These are phyloP conservation scores for Rhinatrema bivittatum DNA, from an alignment of 2,797 vertebrate species.

Conservation along the genomic window DNA sequence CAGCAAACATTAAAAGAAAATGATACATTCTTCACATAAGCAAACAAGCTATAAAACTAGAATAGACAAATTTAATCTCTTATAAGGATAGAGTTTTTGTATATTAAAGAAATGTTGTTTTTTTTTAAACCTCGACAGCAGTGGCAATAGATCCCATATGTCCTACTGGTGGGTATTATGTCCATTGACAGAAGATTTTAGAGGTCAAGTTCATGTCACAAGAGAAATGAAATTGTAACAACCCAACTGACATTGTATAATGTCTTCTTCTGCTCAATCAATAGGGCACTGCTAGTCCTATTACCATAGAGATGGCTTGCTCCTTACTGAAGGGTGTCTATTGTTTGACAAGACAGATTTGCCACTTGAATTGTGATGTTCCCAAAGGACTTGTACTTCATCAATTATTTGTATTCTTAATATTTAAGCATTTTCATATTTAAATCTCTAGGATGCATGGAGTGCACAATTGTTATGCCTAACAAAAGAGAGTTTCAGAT, in stretches of 20 bases:
- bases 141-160: conserved; percentile 25
- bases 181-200: conserved; percentile 58
- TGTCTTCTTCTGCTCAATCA: conserved; percentile 71
- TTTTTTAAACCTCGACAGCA: conserved; percentile 12
- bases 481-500: background rate
- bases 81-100: conserved; percentile 1
- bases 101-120: conserved; percentile 10
- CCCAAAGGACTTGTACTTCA: conserved; percentile 64
- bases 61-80: no score
- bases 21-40: no score
- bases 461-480: background rate
- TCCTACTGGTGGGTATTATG: conserved; percentile 36
- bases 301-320: conserved; percentile 72
- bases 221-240: conserved; percentile 73
- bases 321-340: conserved; percentile 57
- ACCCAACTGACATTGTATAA: conserved; percentile 69
- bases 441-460: conserved; percentile 21
- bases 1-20: no score
- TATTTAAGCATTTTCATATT: conserved; percentile 56
- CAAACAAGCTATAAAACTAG: no score
- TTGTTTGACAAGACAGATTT: conserved; percentile 66
- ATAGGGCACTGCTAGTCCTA: conserved; percentile 65
- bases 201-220: conserved; percentile 70
- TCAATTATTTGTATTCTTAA: conserved; percentile 65
- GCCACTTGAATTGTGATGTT: conserved; percentile 62